Base-by-base conservation (phyloP, 2,797 vertebrate species). In the Sardinella longiceps region DNA sequence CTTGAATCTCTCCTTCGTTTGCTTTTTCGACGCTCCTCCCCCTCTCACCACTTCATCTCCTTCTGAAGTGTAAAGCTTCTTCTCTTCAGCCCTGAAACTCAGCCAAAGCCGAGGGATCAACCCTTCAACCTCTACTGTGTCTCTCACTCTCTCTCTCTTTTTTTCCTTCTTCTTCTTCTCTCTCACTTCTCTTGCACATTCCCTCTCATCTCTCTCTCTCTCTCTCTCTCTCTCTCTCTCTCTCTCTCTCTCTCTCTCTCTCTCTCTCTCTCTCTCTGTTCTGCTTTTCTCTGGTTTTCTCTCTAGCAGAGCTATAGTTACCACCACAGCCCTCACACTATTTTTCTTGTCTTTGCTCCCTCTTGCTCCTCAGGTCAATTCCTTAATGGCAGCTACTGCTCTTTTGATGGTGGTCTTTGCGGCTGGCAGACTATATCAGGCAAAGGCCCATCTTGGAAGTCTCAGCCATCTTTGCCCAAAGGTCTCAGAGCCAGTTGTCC, bases 381-480 rank as follows among this genome's bases (percentile, higher is more conserved):
- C 77, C 97, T 98, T 85, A 92, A 94, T 84, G 97, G 97, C 80
- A 98, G 97, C 92, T 98, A 98, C 92, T 99, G 98, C 87, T 95
- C 96, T 0, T 99, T 99, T 87, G 97, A 99, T 90, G 95, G 97
- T 14, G 96, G 94, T 1, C 95, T 97, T 83, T 99, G 98, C 85
- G 95, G 96, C 85, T 99, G 98, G 98, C 94, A 94, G 88, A 90
- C 96, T 0, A 74, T 93, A 70, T 86, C 46, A 0, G 86, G 91
- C 80, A 93, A 87, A 12, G 88, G 88, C 30, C 93, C 95, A 84
- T 92, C 90, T 20, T 99, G 98, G 97, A 94, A 90, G 87, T 92
- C 97, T 81, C 92, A 93, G 63, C 94, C 92, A 30, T 89, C 91
- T 0, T 93, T 95, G 74, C 90, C 95, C 91, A 92, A 94, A 90